phyloP scores from a whole-genome alignment of 2,888 invertebrate species.

The Drosophila prostipennis region DNA sequence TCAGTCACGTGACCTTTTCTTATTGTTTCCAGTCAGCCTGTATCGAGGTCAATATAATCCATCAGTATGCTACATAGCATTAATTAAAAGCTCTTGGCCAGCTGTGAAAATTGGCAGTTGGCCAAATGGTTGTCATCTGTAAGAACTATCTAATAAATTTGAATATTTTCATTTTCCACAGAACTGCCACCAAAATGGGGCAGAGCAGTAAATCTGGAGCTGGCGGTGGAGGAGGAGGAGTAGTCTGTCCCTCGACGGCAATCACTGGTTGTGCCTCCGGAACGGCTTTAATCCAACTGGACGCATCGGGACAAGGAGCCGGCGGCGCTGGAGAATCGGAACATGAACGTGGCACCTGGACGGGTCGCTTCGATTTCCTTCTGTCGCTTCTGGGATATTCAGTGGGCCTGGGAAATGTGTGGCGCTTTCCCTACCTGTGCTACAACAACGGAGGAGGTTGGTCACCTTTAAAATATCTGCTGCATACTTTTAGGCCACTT shows the following conservation, averaged over 20 bases:
- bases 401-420: slow-evolving; percentile 90
- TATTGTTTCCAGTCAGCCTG: slow-evolving; percentile 1
- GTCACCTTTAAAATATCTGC: slow-evolving; percentile 40
- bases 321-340: slow-evolving; percentile 48
- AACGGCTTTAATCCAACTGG: slow-evolving; percentile 79
- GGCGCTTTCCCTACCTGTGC: slow-evolving; percentile 91
- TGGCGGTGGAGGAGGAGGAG: slow-evolving; percentile 20
- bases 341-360: slow-evolving; percentile 89
- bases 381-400: slow-evolving; percentile 89
- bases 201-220: slow-evolving; percentile 43
- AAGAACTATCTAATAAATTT: slow-evolving; percentile 45
- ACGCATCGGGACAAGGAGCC: slow-evolving; percentile 51
- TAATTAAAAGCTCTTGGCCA: slow-evolving; percentile 83
- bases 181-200: slow-evolving; percentile 46
- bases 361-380: slow-evolving; percentile 90
- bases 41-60: slow-evolving; percentile 65
- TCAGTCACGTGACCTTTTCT: not conserved
- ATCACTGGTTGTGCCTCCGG: slow-evolving; percentile 80
- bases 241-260: slow-evolving; percentile 62
- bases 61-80: slow-evolving; percentile 13
- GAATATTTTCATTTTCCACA: slow-evolving; percentile 37
- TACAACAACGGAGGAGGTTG: slow-evolving; percentile 91
- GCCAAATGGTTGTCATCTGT: slow-evolving; percentile 55
- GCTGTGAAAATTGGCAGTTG: slow-evolving; percentile 61
- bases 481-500: no score